Evolutionary conservation across 1,140 invertebrate species (phyloP).

Genomic region (Platorchestia sp.): DNA sequence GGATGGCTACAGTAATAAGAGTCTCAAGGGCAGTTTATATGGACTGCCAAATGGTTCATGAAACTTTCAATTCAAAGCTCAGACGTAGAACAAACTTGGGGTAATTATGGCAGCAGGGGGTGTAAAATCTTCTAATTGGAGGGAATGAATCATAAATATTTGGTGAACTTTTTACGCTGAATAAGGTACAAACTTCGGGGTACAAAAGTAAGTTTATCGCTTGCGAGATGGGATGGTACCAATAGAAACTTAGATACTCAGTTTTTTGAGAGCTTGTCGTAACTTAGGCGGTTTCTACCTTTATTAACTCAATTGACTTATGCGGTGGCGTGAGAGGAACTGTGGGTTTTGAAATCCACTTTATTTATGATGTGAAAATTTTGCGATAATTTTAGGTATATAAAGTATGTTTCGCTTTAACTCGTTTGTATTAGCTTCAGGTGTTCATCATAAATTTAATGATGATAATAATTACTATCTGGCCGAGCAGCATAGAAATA

Average conservation of each 20-base stretch:
- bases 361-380: not conserved
- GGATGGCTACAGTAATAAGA: conserved; percentile 47
- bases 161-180: not conserved
- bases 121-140: not conserved
- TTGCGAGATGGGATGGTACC: not conserved
- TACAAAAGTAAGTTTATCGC: not conserved
- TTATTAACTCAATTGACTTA: not conserved
- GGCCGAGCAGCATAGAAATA: too few relatives aligned
- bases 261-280: not conserved
- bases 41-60: conserved; percentile 27
- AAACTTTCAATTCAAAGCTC: conserved; percentile 17
- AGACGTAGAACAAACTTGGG: not conserved
- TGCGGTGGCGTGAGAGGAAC: not conserved
- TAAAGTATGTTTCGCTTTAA: too few relatives aligned
- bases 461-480: too few relatives aligned
- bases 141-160: conserved; percentile 6
- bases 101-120: not conserved
- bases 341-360: not conserved
- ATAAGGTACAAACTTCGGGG: not conserved
- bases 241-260: not conserved
- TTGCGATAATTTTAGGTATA: not conserved
- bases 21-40: conserved; percentile 4
- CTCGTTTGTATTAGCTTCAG: too few relatives aligned
- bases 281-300: not conserved
- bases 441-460: too few relatives aligned